phyloP scores from a whole-genome alignment of 2,797 vertebrate genomes.

The Presbytis comata region DNA sequence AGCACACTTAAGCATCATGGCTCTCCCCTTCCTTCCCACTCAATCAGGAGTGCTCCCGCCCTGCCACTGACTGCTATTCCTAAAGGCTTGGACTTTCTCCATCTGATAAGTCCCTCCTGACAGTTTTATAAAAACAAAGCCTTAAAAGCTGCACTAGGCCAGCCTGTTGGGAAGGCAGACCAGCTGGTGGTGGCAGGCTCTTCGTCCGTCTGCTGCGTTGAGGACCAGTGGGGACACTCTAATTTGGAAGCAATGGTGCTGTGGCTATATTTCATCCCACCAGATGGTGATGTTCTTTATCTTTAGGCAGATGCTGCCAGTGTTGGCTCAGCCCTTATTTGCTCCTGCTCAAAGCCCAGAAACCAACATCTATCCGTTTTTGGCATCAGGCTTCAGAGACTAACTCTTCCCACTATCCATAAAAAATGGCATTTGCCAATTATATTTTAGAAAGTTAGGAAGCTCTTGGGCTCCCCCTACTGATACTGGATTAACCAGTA shows the following conservation, averaged over 20 bases:
- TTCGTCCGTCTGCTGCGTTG: background rate
- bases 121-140: conserved; percentile 63
- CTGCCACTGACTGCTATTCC: background rate
- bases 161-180: conserved; percentile 40
- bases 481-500: background rate
- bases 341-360: conserved; percentile 41
- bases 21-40: background rate
- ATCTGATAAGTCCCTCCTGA: conserved; percentile 49
- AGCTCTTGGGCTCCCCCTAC: conserved; percentile 73
- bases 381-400: conserved; percentile 41
- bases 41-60: background rate
- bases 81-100: background rate
- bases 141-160: conserved; percentile 54
- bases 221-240: conserved; percentile 15
- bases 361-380: conserved; percentile 32
- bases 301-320: conserved; percentile 52
- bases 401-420: background rate
- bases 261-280: conserved; percentile 11
- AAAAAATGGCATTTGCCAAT: background rate
- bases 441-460: conserved; percentile 13
- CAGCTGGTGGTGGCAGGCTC: conserved; percentile 51
- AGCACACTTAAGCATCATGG: background rate
- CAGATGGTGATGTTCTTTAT: conserved; percentile 66
- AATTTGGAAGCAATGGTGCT: conserved; percentile 42
- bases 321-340: conserved; percentile 50